Conservation (phyloP, 2,888 invertebrate genomes). For the Zele albiditarsus region DNA sequence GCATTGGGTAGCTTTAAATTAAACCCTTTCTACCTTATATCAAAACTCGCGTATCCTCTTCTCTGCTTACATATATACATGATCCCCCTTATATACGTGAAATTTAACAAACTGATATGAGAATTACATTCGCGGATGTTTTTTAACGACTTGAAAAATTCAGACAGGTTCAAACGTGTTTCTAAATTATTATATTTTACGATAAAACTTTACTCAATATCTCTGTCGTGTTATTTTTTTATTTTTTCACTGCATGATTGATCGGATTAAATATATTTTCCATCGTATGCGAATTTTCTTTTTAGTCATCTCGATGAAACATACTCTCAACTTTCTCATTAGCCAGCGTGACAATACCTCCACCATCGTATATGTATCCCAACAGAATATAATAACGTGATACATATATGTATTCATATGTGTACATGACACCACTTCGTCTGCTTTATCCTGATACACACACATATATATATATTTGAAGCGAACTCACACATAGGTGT, state of each 20-base stretch:
- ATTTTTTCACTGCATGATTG: background rate
- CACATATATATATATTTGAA: background rate
- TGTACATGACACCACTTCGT: background rate
- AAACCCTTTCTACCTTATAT: constrained; percentile 22
- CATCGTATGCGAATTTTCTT: no score
- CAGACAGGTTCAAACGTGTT: background rate
- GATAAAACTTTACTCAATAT: background rate
- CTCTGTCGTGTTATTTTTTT: background rate
- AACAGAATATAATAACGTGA: background rate
- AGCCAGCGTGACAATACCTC: constrained; percentile 67
- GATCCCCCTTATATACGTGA: background rate
- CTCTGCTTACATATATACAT: constrained; percentile 12
- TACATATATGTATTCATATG: background rate
- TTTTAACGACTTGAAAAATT: constrained; percentile 3
- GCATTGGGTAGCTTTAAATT: constrained; percentile 36
- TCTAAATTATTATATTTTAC: background rate
- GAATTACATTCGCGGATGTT: background rate
- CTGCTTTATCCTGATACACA: background rate
- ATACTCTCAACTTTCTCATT: constrained; percentile 67
- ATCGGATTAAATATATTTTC: no score
- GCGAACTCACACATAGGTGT: constrained; percentile 41
- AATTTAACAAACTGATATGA: background rate
- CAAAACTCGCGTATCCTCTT: background rate
- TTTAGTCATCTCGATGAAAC: background rate
- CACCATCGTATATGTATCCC: constrained; percentile 41